Base-by-base conservation (phyloP, 1,140 invertebrate genomes). In the Anastrepha ludens region DNA sequence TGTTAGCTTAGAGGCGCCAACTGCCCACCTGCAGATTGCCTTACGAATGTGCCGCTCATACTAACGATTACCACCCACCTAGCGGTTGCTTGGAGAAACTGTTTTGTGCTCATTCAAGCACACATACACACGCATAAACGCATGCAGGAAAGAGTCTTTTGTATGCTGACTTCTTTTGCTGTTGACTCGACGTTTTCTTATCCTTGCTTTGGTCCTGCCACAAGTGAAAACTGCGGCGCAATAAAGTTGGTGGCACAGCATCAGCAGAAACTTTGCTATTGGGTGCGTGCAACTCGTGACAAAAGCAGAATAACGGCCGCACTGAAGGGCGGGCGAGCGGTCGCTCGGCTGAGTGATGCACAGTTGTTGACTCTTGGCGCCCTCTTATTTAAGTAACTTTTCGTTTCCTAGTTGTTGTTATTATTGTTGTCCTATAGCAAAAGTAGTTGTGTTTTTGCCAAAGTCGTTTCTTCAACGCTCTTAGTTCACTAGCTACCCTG, bases 281-380 rank as follows among this genome's bases (percentile, higher is more conserved):
- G 64, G 60, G 39, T 55, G 47, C n/a, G 74, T 47, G 70, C 44
- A 70, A 70, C 39, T 20, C 65, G 65, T 70, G 29, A 20, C 39
- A 44, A 70, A 64, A 2, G 64, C 64, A 2, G 64, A n/a, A 17
- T 13, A 17, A 8, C 20, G 67, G 44, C 8, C 15, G 11, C 11
- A 2, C 6, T 55, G 11, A 55, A 55, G 50, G 50, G 39, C 41
- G 3, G 70, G 2, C 44, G 2, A 6, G n/a, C 15, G 60, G 13
- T 1, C 41, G 39, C 5, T 6, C 74, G 44, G 8, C 50, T 55
- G 50, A 55, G 50, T 55, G 50, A 55, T 11, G 50, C 50, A 55
- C 11, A 55, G 74, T 58, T 81, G 74, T 81, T 81, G 74, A 81
- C 74, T 81, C 74, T 81, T 81, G 74, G 74, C 74, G 74, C 74